Percentiles rank a stretch among this genome's conserved stretches.
These are phyloP conservation scores for Stenichneumon culpator DNA, from an alignment of 2,888 invertebrate genomes.

Conservation along the genomic window DNA sequence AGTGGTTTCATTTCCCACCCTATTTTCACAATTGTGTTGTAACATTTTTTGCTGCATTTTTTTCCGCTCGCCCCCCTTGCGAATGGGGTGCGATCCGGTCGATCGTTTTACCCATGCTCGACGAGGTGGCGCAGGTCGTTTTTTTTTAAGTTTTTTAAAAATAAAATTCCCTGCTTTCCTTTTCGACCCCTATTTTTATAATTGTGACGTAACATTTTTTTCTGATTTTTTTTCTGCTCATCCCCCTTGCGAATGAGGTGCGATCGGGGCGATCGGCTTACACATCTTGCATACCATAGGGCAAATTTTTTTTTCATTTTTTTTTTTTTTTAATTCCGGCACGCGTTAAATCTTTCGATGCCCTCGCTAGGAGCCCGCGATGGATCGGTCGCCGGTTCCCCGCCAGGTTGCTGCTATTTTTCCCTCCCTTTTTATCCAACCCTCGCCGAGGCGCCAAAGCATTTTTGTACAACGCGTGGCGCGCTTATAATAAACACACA, in stretches of 20 bases:
- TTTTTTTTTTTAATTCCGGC: conserved; percentile 29
- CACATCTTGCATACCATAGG: conserved; percentile 10
- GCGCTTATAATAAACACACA: conserved; percentile 74
- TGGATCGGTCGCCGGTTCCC: conserved; percentile 45
- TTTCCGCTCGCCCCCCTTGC: conserved; percentile 27
- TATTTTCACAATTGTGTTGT: conserved; percentile 49
- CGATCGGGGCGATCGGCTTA: conserved; percentile 43
- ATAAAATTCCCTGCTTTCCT: too few species aligned
- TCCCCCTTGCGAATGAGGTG: background rate
- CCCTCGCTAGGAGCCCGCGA: conserved; percentile 41
- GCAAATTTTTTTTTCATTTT: conserved; percentile 18
- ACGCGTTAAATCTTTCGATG: conserved; percentile 47
- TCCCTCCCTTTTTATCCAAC: conserved; percentile 58
- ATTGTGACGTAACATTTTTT: conserved; percentile 55
- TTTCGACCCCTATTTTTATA: conserved; percentile 20
- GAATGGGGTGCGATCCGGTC: conserved; percentile 32
- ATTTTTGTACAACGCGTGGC: conserved; percentile 43
- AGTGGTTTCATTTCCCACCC: conserved; percentile 7
- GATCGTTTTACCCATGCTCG: background rate
- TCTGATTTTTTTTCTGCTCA: conserved; percentile 30
- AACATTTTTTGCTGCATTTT: conserved; percentile 49
- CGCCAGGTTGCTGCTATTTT: conserved; percentile 44
- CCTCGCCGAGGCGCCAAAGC: conserved; percentile 57
- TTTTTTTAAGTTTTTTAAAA: background rate
- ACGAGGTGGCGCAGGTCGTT: background rate